Percentiles rank a stretch among this genome's conserved stretches.
phyloP scores from a whole-genome alignment of 1,140 invertebrate species.

The Ctenoplectra terminalis region DNA sequence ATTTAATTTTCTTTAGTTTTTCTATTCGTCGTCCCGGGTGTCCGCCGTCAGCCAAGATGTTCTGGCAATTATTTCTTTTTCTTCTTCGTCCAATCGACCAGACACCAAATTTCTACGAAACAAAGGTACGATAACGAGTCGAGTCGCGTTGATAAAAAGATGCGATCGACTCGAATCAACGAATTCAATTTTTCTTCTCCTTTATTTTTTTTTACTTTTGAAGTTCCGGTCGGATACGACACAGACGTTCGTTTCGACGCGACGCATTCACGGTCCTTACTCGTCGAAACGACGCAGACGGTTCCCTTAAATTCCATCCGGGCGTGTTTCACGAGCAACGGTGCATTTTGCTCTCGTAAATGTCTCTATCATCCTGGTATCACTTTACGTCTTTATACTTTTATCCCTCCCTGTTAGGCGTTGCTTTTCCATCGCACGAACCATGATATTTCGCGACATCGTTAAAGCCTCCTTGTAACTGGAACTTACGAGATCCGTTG shows the following conservation, averaged over 20 bases:
- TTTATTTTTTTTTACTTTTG: not conserved
- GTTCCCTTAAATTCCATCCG: constrained; percentile 28
- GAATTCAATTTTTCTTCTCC: too few species aligned
- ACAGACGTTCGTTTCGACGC: not conserved
- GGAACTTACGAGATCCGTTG: constrained; percentile 44
- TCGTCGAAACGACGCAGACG: not conserved
- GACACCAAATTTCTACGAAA: constrained; percentile 32
- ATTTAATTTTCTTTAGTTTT: constrained; percentile 44
- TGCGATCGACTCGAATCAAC: not conserved
- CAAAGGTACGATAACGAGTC: constrained; percentile 52
- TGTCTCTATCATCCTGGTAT: constrained; percentile 29
- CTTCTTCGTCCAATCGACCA: constrained; percentile 14
- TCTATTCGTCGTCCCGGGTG: not conserved
- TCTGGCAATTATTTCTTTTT: constrained; percentile 49
- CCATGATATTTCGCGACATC: constrained; percentile 24
- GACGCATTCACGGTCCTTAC: constrained; percentile 6
- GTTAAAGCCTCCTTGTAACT: constrained; percentile 51
- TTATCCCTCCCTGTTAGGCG: constrained; percentile 1
- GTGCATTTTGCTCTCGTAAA: constrained; percentile 43
- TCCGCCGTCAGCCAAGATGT: constrained; percentile 6
- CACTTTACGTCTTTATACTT: constrained; percentile 46
- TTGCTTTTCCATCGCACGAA: not conserved
- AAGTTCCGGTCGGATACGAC: not conserved
- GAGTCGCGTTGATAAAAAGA: too few species aligned
- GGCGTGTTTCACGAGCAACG: constrained; percentile 32